Base-by-base conservation (phyloP, 2,797 vertebrate genomes). In the Alfaro cultratus region DNA sequence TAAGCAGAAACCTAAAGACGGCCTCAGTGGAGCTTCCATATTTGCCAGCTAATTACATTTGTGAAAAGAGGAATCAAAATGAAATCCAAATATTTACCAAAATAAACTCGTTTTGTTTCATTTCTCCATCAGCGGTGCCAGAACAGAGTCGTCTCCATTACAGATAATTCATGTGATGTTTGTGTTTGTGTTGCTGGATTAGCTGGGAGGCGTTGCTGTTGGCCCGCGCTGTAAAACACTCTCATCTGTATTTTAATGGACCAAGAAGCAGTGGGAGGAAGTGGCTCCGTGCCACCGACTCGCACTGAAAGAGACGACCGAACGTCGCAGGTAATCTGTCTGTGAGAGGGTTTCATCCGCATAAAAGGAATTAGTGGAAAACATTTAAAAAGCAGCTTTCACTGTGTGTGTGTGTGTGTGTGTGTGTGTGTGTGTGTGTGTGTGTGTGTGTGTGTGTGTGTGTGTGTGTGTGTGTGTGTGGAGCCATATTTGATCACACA, bases 241-340 rank as follows among this genome's bases (percentile, higher is more conserved):
- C 95, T 94, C 95, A 95, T 95, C 94, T 95, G 95, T 95, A 94
- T 95, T 96, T 96, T 95, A 95, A 96, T 95, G 93, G 94, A 94
- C 91, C 92, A 93, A 92, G 92, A 93, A 94, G 94, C 94, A 92
- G 94, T 95, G 94, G 94, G 95, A 94, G 95, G 95, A 95, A 92
- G 93, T 95, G 95, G 95, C 95, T 74, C 85, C 1, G 82, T 93
- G 95, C 95, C 95, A 96, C 87, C 62, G 88, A 95, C 94, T 92
- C 94, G 94, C 92, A 94, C 90, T 92, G 91, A 93, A 94, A 93
- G 88, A 91, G 93, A 23, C 49, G 49, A 51, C 49, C 21, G 21
- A 87, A 93, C 93, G 95, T 95, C 93, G 85, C 94, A 95, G 94
- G 95, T 96, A 96, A 95, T 94, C 94, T 95, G 94, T 94, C 93